These are phyloP conservation scores for Ispidina lecontei DNA, from an alignment of 2,797 vertebrate genomes.

Conservation along the genomic window DNA sequence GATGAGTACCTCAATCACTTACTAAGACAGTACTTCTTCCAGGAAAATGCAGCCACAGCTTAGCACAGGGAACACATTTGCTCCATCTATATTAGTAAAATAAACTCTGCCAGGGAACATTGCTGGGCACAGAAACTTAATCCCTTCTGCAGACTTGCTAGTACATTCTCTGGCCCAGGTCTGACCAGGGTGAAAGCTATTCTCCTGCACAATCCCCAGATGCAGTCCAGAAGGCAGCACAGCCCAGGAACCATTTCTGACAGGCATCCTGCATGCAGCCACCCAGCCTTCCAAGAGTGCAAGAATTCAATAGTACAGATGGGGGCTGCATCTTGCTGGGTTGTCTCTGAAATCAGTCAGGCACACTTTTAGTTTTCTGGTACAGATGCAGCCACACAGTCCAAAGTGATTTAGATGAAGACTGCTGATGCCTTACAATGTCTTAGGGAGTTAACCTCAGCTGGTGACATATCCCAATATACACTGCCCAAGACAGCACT, in stretches of 20 bases:
- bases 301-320: not conserved
- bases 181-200: not conserved
- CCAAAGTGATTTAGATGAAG: not conserved
- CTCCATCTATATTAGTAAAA: not conserved
- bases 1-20: not conserved
- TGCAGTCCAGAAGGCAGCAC: fast-evolving
- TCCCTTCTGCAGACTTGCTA: not conserved
- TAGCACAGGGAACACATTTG: not conserved
- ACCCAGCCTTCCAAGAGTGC: not conserved
- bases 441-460: not conserved
- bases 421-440: not conserved
- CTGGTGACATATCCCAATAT: not conserved
- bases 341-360: fast-evolving
- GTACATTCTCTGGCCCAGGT: fast-evolving
- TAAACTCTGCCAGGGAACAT: not conserved
- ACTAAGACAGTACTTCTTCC: fast-evolving
- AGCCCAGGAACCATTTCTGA: fast-evolving
- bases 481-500: not conserved
- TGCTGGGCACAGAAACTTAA: not conserved
- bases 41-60: not conserved
- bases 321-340: not conserved
- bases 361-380: not conserved
- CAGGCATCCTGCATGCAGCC: not conserved
- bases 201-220: not conserved
- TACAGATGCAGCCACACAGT: not conserved